phyloP scores from a whole-genome alignment of 2,797 vertebrate genomes.

The Emys orbicularis region DNA sequence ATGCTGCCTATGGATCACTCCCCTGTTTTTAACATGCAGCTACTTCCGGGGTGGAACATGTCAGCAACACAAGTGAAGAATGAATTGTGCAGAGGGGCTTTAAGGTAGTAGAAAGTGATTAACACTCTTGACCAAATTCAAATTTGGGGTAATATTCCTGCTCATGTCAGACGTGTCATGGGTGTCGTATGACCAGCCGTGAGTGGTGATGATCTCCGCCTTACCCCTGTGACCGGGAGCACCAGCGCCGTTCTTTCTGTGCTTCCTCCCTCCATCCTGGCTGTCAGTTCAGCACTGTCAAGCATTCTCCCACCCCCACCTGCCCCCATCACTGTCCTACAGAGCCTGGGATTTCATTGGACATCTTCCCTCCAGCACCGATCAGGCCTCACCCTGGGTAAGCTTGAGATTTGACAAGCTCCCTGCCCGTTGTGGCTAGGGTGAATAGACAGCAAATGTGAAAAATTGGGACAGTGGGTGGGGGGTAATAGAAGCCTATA shows the following conservation, averaged over 20 bases:
- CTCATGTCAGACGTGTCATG: neutral
- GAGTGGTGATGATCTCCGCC: neutral
- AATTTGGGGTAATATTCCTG: neutral
- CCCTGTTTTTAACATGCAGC: neutral
- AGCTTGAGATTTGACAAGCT: neutral
- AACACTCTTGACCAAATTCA: neutral
- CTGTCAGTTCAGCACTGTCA: neutral
- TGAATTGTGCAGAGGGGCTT: neutral
- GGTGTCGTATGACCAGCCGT: neutral
- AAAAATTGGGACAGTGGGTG: no score
- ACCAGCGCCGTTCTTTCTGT: neutral
- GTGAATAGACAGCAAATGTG: no score
- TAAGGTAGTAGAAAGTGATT: neutral
- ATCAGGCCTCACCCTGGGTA: neutral
- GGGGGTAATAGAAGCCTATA: no score
- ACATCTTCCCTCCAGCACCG: neutral
- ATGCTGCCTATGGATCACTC: neutral
- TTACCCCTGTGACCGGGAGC: neutral
- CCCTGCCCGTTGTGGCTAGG: neutral
- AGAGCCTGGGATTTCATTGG: neutral
- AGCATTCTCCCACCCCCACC: neutral
- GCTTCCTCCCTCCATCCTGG: neutral
- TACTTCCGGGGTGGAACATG: neutral
- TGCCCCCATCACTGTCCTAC: no score
- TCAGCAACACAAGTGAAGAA: neutral